Evolutionary conservation across 2,888 invertebrate genomes (phyloP).

Genomic region (Archaeoteleia sp.): DNA sequence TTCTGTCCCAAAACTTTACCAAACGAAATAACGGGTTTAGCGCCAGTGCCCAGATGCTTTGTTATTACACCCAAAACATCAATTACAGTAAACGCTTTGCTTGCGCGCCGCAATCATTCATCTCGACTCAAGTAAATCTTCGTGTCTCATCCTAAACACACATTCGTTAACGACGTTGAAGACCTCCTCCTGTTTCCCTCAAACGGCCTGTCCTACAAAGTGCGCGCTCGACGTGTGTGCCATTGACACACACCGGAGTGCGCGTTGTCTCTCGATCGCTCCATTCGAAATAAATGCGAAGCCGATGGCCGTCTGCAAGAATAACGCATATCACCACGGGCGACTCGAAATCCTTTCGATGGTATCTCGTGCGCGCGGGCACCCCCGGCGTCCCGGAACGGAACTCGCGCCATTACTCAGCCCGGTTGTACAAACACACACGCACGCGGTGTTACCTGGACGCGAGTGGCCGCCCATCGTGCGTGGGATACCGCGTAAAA

Average conservation of each 20-base stretch:
- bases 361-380: slow-evolving; percentile 56
- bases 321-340: slow-evolving; percentile 57
- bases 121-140: too few relatives aligned
- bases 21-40: too few relatives aligned
- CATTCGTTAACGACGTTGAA: too few relatives aligned
- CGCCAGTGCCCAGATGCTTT: too few relatives aligned
- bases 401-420: slow-evolving; percentile 71
- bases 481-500: slow-evolving; percentile 72
- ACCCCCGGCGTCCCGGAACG: slow-evolving; percentile 61
- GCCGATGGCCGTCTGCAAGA: slow-evolving; percentile 44
- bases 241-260: too few relatives aligned
- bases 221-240: slow-evolving; percentile 23
- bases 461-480: slow-evolving; percentile 69
- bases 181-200: too few relatives aligned
- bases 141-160: too few relatives aligned
- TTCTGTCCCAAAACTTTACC: too few relatives aligned
- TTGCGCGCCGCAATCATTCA: too few relatives aligned
- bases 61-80: too few relatives aligned
- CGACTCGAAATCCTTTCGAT: slow-evolving; percentile 61
- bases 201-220: too few relatives aligned
- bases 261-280: slow-evolving; percentile 32
- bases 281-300: slow-evolving; percentile 44
- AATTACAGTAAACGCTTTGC: too few relatives aligned
- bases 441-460: slow-evolving; percentile 52
- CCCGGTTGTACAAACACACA: slow-evolving; percentile 52